phyloP scores from a whole-genome alignment of 2,797 vertebrate species.

The Amblyopsis hoosieri region DNA sequence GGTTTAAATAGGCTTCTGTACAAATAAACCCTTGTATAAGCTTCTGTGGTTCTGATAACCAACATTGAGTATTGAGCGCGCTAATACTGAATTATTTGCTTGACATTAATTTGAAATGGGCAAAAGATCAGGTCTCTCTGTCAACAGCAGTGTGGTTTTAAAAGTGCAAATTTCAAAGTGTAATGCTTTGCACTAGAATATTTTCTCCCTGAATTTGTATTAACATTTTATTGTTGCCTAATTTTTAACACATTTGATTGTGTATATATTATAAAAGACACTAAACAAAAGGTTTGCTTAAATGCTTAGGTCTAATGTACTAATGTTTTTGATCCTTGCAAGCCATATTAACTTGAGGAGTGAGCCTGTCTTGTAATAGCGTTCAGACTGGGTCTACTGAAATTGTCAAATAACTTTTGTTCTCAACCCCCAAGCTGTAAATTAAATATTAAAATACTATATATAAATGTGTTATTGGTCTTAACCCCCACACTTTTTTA shows the following conservation, averaged over 20 bases:
- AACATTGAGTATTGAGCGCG: not conserved
- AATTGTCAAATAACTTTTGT: not conserved
- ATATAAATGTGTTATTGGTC: too few species aligned
- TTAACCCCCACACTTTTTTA: too few species aligned
- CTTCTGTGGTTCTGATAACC: not conserved
- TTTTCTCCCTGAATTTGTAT: too few species aligned
- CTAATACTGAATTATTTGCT: not conserved
- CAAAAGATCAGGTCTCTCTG: not conserved
- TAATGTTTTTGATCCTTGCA: not conserved
- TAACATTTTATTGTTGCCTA: too few species aligned
- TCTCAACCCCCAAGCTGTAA: too few species aligned
- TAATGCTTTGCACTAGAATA: not conserved
- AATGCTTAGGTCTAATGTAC: not conserved
- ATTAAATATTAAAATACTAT: too few species aligned
- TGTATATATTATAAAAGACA: not conserved
- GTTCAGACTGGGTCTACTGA: slow-evolving; percentile 16
- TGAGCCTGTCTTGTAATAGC: not conserved
- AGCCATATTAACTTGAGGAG: not conserved
- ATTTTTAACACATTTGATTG: too few species aligned
- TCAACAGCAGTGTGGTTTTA: not conserved
- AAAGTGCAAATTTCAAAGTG: not conserved
- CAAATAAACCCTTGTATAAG: not conserved
- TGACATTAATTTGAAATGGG: not conserved
- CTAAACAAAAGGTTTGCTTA: not conserved
- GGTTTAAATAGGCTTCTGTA: not conserved